Evolutionary conservation across 2,113 vertebrate genomes (phyloP).

Genomic region (Natator depressus): DNA sequence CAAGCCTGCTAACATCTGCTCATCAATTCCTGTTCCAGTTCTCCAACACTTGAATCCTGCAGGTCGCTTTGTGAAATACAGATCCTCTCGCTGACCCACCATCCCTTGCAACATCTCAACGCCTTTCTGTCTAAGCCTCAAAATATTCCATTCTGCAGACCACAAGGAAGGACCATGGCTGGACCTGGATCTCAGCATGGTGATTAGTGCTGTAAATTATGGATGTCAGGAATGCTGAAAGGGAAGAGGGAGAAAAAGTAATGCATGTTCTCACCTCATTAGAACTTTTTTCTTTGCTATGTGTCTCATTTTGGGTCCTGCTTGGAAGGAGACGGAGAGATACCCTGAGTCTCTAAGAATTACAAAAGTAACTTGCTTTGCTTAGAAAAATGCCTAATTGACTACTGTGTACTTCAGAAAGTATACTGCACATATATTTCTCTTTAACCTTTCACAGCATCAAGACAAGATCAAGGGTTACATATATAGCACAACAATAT

Average conservation of each 20-base stretch:
- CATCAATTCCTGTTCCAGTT: background rate
- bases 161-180: background rate
- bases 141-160: background rate
- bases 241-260: background rate
- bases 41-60: fast-evolving
- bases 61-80: background rate
- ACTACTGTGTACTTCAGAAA: constrained; percentile 24
- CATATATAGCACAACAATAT: constrained; percentile 50
- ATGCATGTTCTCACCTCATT: background rate
- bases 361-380: background rate
- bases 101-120: background rate
- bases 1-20: background rate
- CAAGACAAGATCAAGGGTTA: constrained; percentile 57
- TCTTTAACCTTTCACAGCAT: constrained; percentile 57
- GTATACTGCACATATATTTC: background rate
- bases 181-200: background rate
- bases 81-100: background rate
- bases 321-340: background rate
- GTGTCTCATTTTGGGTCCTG: constrained; percentile 1
- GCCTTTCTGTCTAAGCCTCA: background rate
- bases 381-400: background rate
- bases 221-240: background rate
- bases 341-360: background rate
- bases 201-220: background rate
- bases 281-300: background rate